These are phyloP conservation scores for Galeopsomyia nigrocyanea DNA, from an alignment of 2,888 invertebrate genomes.

Conservation along the genomic window DNA sequence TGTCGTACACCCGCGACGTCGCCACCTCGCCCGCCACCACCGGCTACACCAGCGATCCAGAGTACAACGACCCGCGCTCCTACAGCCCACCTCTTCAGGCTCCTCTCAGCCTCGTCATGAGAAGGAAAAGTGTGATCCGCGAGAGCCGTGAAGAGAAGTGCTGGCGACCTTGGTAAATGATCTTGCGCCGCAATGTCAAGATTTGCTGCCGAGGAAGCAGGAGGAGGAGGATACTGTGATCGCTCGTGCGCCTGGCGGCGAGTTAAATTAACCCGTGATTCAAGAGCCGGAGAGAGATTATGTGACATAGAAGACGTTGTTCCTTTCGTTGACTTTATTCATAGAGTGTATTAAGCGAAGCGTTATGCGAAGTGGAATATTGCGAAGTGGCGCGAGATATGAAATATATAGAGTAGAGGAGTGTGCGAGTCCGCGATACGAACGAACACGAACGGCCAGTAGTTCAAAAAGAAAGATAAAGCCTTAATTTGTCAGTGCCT, in stretches of 20 bases:
- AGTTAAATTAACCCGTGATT: slow-evolving; percentile 14
- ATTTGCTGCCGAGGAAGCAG: background rate
- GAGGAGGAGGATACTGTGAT: slow-evolving; percentile 35
- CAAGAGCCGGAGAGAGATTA: slow-evolving; percentile 6
- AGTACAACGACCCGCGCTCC: slow-evolving; percentile 66
- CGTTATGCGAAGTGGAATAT: background rate
- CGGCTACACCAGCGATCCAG: slow-evolving; percentile 63
- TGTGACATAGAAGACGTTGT: slow-evolving; percentile 33
- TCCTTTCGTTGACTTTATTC: slow-evolving; percentile 48
- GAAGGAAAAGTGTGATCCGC: slow-evolving; percentile 60
- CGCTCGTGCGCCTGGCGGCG: slow-evolving; percentile 23
- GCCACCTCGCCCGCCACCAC: slow-evolving; percentile 67
- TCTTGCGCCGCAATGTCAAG: too few relatives aligned
- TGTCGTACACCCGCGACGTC: slow-evolving; percentile 67
- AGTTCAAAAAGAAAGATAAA: background rate
- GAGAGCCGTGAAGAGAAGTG: slow-evolving; percentile 77
- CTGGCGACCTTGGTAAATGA: slow-evolving; percentile 83
- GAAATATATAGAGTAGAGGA: slow-evolving; percentile 15
- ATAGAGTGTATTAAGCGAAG: slow-evolving; percentile 41
- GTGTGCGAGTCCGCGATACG: background rate
- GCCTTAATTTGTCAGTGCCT: background rate
- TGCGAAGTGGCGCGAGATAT: slow-evolving; percentile 8
- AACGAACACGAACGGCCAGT: background rate
- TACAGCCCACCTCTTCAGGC: slow-evolving; percentile 70
- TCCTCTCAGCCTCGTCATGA: slow-evolving; percentile 82